phyloP scores from a whole-genome alignment of 2,113 vertebrate genomes.

The Rhea pennata region DNA sequence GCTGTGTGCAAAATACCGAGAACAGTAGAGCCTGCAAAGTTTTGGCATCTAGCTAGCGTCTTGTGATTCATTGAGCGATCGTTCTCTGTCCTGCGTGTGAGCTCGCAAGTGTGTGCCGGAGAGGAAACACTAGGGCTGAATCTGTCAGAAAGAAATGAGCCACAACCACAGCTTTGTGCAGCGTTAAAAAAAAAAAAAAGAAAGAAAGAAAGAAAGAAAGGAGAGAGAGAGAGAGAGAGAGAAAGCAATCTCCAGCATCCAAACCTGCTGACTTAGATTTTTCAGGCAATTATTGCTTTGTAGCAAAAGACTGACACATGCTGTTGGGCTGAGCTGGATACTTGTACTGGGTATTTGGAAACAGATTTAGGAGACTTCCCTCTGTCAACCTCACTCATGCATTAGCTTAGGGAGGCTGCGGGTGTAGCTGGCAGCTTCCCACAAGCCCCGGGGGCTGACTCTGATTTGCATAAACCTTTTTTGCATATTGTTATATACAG shows the following conservation, averaged over 20 bases:
- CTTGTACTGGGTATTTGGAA: background rate
- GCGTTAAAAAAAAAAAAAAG: background rate
- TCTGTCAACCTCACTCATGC: background rate
- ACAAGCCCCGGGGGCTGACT: background rate
- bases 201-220: too few species aligned
- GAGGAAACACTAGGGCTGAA: background rate
- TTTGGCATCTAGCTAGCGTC: background rate
- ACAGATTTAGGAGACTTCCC: background rate
- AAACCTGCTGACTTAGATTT: background rate
- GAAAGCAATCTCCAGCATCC: background rate
- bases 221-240: too few species aligned
- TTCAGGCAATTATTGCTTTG: background rate
- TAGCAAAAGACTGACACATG: background rate
- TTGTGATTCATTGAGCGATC: background rate
- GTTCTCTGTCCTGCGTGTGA: background rate
- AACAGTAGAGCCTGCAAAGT: background rate
- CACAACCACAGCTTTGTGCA: background rate
- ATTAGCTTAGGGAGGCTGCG: background rate
- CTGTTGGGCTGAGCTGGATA: background rate
- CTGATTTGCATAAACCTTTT: slow-evolving; percentile 8
- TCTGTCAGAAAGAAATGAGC: background rate
- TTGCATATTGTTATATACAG: background rate
- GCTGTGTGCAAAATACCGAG: background rate
- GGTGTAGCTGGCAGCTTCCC: background rate
- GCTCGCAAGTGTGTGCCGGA: background rate